Base-by-base conservation (phyloP, 1,140 invertebrate genomes). In the Drosophila athabasca region DNA sequence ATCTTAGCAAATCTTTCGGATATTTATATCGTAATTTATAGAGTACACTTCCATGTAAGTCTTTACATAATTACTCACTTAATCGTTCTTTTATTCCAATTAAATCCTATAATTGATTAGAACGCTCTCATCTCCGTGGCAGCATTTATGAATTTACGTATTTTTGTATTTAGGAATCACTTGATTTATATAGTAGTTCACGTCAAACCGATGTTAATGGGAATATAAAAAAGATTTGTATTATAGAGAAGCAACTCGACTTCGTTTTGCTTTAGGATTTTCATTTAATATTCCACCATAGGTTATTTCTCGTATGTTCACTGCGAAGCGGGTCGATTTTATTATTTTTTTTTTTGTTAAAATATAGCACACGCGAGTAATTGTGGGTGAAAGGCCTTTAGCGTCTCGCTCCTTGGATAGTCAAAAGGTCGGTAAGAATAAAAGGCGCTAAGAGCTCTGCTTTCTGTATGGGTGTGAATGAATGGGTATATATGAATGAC, bases 41-140 rank as follows among this genome's bases (percentile, higher is more conserved):
- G 24, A 24, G 24, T 24, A 6, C 24, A 24, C 24, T 24, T 0
- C 24, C 24, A 5, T 9, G 2, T 11, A 52, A 1, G 2, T 31
- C 0, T 9, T 57, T 59, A 9, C 4, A 6, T 5, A 26, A 5
- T 5, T 85, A 84, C 80, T 84, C 41, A 85, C 81, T 80, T 58
- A 68, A 46, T 72, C 35, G 52, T 45, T 62, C 41, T 51, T 44
- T 73, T 68, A 65, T 55, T 24, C 67, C 46, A 55, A 68, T 52
- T 68, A 51, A 80, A 60, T 85, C 46, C 57, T 55, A 57, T 64
- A 72, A 85, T 80, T 73, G 49, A 76, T 83, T 53, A 31, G 44
- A 55, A 50, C 68, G 60, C 65, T 51, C 43, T 17, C 17, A 9
- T 46, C 41, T 60, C 13, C 50, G 52, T 46, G 7, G 11, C 35